A percentile compares a stretch with the other conserved stretches of the same genome.
These are phyloP conservation scores for Apogon talboti DNA, from an alignment of 2,797 vertebrate species.

Conservation along the genomic window DNA sequence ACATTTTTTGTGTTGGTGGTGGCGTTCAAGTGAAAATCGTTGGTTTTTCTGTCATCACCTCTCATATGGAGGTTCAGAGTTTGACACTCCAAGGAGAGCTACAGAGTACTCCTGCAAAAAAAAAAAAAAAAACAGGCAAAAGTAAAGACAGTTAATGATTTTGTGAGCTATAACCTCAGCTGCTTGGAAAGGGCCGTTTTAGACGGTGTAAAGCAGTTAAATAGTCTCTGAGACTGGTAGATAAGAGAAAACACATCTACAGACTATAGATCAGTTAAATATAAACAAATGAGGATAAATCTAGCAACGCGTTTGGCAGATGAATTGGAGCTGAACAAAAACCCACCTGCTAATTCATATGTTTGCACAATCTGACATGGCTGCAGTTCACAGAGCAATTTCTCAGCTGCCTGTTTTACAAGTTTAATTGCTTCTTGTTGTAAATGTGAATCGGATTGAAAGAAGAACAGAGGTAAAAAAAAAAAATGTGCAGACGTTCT, in stretches of 20 bases:
- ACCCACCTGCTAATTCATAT: conserved; percentile 68
- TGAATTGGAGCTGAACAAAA: conserved; percentile 50
- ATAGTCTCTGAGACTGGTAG: conserved; percentile 14
- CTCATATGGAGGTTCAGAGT: conserved; percentile 23
- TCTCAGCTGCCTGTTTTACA: conserved; percentile 36
- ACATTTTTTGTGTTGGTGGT: conserved; percentile 32
- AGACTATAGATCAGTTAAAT: conserved; percentile 20
- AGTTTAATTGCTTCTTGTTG: conserved; percentile 48
- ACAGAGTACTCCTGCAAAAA: conserved; percentile 35
- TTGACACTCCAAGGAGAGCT: conserved; percentile 38
- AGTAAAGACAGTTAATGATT: conserved; percentile 43
- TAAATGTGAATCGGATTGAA: conserved; percentile 40
- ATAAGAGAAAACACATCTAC: conserved; percentile 6
- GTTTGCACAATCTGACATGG: conserved; percentile 53
- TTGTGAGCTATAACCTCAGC: conserved; percentile 33
- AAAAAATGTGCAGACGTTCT: background rate
- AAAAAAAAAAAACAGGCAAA: conserved; percentile 41
- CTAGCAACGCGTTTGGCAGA: conserved; percentile 48
- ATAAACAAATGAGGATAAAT: conserved; percentile 62
- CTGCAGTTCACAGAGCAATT: conserved; percentile 36
- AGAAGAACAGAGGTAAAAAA: conserved; percentile 14
- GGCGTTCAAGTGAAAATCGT: conserved; percentile 40
- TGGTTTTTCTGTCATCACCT: conserved; percentile 38
- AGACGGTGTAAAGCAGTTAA: conserved; percentile 5
- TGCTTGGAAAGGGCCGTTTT: conserved; percentile 23